phyloP scores from a whole-genome alignment of 2,113 vertebrate species.

The Prunella himalayana region DNA sequence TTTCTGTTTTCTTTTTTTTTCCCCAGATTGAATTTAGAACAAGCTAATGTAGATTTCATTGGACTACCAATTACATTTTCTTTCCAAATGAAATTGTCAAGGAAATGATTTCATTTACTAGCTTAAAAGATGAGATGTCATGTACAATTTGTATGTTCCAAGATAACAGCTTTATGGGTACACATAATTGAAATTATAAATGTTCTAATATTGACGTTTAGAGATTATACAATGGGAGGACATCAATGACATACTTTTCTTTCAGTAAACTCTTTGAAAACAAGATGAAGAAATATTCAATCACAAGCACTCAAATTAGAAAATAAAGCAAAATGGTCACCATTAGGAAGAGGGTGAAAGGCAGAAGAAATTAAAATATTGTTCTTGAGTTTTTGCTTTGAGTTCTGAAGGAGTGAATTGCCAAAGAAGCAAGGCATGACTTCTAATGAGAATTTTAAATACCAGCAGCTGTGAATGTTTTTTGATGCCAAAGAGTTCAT shows the following conservation, averaged over 20 bases:
- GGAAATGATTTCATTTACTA: conserved; percentile 8
- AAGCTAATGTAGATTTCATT: conserved; percentile 16
- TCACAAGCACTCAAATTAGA: background rate
- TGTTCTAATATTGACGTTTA: background rate
- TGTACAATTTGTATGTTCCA: background rate
- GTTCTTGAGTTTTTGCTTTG: background rate
- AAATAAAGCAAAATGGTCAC: background rate
- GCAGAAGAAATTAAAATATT: background rate
- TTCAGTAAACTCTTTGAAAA: background rate
- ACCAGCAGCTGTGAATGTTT: background rate
- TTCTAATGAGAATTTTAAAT: background rate
- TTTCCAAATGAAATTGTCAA: conserved; percentile 23
- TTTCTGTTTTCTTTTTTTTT: background rate
- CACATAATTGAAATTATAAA: background rate
- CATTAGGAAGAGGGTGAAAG: background rate
- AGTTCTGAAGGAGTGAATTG: background rate
- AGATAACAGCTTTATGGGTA: background rate
- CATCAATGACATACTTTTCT: background rate
- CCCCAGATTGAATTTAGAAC: background rate
- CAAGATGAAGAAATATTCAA: background rate
- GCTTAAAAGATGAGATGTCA: background rate
- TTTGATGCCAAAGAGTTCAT: background rate
- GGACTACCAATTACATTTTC: background rate
- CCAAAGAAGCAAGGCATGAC: background rate
- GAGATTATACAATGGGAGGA: background rate